Base-by-base conservation (phyloP, 1,140 invertebrate species). In the Magallana ariakensis region DNA sequence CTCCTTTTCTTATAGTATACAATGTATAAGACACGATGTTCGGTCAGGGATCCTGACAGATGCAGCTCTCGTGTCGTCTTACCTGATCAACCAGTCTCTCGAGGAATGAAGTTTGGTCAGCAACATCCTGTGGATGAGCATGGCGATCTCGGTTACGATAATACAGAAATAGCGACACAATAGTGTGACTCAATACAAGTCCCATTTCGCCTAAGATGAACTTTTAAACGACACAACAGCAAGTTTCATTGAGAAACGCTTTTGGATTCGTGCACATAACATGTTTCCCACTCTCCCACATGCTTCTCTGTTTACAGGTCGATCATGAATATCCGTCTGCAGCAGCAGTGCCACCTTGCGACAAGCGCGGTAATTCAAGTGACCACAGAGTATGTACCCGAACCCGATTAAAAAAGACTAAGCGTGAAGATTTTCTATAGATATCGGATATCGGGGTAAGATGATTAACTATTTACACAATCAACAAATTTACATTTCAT, bases 231-330 rank as follows among this genome's bases (percentile, higher is more conserved):
- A 26, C 33, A 33, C 10, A 33, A 26, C 19, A 11, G 33, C 66
- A 75, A 75, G 66, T 75, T 75, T 75, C 66, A 75, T 75, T 75
- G 66, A 75, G 66, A 75, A 75, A 75, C 66, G 9, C 11, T 75
- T 33, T 26, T 75, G 19, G 26, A 75, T 26, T 75, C 66, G 66
- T 33, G 19, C 22, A 26, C 66, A 75, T 26, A 75, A 11, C 66
- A 75, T 75, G 22, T 26, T 26, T 11, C 22, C 66, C 33, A 10
- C 13, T 13, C 66, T 75, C 11, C 66, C 22, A 75, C 66, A 75
- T 75, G 66, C 66, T 75, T 75, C 66, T 75, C 66, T 75, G 66
- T 75, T 75, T 75, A 75, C 66, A 75, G 66, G 66, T 75, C 66
- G 66, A 75, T 75, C 66, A 26, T 75, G 66, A 75, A 13, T 75